Conservation (phyloP, 64 coral and sea anemone genomes). For the Catalaphyllia jardinei region DNA sequence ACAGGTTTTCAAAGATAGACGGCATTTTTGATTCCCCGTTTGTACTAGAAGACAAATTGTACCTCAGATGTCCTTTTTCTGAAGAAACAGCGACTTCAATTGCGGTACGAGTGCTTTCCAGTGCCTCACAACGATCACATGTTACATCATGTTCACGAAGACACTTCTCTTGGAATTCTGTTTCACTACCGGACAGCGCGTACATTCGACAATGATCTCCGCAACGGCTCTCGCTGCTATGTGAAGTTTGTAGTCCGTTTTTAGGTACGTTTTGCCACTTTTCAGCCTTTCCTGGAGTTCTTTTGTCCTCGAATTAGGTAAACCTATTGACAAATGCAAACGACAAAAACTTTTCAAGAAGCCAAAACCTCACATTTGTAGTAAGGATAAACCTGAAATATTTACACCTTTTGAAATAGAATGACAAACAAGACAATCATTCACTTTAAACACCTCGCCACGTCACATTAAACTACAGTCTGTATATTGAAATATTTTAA, state of each 20-base stretch:
- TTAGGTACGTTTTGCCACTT: conserved; percentile 51
- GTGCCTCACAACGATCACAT: too few species aligned
- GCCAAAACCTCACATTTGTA: too few species aligned
- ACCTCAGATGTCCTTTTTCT: conserved; percentile 32
- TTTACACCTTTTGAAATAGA: too few species aligned
- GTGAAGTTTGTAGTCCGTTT: conserved; percentile 79
- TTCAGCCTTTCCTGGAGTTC: conserved; percentile 46
- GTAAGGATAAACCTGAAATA: too few species aligned
- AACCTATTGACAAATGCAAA: conserved; percentile 1
- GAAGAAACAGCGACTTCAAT: conserved; percentile 44
- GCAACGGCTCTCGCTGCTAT: conserved; percentile 60
- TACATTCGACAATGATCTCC: conserved; percentile 67
- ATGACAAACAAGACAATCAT: too few species aligned
- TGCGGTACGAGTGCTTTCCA: conserved; percentile 42
- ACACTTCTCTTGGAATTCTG: too few species aligned
- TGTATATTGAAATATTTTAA: too few species aligned
- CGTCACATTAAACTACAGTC: too few species aligned
- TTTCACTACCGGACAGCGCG: conserved; percentile 50
- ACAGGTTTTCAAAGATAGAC: too few species aligned
- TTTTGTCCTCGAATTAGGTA: conserved; percentile 27
- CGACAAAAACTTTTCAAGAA: too few species aligned
- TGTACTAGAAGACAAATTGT: conserved; percentile 11
- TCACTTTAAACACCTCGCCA: too few species aligned
- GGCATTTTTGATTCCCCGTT: neutral
- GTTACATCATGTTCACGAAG: too few species aligned